Evolutionary conservation across 2,888 invertebrate species (phyloP).

Genomic region (Drosophila austrosaltans): DNA sequence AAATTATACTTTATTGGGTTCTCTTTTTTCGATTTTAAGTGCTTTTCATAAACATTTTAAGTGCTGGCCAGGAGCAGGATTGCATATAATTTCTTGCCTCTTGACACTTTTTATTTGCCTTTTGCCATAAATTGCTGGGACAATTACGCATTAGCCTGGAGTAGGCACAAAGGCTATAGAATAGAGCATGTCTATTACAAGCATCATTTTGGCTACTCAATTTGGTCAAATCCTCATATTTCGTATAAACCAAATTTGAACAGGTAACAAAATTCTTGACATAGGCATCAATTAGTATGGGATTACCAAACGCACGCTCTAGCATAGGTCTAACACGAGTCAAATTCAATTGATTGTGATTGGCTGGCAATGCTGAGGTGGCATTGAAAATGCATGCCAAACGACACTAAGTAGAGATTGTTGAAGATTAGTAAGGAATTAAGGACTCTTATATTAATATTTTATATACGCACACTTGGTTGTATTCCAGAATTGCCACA

Average conservation of each 20-base stretch:
- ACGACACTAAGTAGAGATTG: conserved; percentile 50
- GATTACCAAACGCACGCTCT: conserved; percentile 48
- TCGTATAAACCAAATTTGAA: conserved; percentile 43
- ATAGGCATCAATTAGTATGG: conserved; percentile 52
- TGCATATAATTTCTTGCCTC: conserved; percentile 46
- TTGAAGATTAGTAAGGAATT: too few species aligned
- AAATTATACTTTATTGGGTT: not conserved
- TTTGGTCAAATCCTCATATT: conserved; percentile 42
- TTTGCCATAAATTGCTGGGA: conserved; percentile 53
- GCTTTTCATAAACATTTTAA: conserved; percentile 60
- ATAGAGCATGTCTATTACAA: conserved; percentile 65
- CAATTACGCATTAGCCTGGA: conserved; percentile 54
- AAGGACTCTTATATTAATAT: not conserved
- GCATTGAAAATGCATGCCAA: conserved; percentile 67
- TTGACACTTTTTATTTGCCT: conserved; percentile 52
- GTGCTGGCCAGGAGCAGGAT: conserved; percentile 60
- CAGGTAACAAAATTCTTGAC: conserved; percentile 54
- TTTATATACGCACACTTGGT: conserved; percentile 51
- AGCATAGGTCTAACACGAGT: conserved; percentile 58
- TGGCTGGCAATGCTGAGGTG: conserved; percentile 42
- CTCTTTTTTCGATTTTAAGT: conserved; percentile 42
- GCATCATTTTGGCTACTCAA: conserved; percentile 60
- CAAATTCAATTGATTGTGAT: conserved; percentile 35
- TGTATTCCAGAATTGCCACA: conserved; percentile 55
- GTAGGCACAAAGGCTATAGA: conserved; percentile 67